Conservation (phyloP, 2,113 vertebrate species). For the Tragulus kanchil region DNA sequence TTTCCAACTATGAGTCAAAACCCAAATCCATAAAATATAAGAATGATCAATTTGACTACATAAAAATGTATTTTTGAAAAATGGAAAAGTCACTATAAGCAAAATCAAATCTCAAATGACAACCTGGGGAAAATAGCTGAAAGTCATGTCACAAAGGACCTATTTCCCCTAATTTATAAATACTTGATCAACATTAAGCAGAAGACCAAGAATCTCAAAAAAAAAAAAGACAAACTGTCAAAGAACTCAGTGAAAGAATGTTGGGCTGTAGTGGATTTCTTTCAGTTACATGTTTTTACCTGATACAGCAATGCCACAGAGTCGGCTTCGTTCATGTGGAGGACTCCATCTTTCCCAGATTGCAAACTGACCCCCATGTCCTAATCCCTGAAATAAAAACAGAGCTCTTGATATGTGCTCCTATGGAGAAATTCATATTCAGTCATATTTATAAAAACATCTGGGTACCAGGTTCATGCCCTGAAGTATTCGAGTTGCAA, state of each 20-base stretch:
- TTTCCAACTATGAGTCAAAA: background rate
- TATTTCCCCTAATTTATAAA: background rate
- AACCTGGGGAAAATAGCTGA: background rate
- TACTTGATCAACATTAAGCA: background rate
- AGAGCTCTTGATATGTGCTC: background rate
- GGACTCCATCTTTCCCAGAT: slow-evolving; percentile 92
- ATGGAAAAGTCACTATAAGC: background rate
- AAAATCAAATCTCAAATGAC: background rate
- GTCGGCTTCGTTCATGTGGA: slow-evolving; percentile 88
- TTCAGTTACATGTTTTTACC: slow-evolving; percentile 63
- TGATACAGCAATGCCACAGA: slow-evolving; percentile 86
- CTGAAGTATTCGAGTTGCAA: slow-evolving; percentile 26
- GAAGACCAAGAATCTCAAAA: background rate
- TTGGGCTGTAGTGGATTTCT: accelerated
- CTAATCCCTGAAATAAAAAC: slow-evolving; percentile 86
- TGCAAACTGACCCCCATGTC: slow-evolving; percentile 89
- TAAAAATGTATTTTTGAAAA: background rate
- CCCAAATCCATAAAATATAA: background rate
- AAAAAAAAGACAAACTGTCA: background rate
- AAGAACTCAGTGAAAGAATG: background rate
- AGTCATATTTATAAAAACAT: background rate
- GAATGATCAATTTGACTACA: background rate
- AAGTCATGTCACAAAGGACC: background rate
- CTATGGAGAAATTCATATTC: background rate
- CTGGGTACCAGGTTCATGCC: slow-evolving; percentile 57